Conservation (phyloP, 2,797 vertebrate species). For the Poecilia gillii region DNA sequence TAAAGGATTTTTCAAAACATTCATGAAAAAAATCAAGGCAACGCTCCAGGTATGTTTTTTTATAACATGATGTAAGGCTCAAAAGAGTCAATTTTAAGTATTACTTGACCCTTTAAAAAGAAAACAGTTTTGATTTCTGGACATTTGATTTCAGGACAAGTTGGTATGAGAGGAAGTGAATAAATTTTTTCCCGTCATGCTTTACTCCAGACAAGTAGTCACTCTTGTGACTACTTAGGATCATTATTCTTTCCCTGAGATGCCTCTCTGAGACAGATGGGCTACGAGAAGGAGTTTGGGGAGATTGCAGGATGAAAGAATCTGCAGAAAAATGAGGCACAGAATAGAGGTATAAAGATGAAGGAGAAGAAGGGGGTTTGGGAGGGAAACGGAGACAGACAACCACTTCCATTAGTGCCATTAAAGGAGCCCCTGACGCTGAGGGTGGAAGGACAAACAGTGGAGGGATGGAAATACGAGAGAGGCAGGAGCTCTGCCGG, state of each 20-base stretch:
- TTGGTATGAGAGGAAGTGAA: background rate
- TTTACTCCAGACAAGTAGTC: conserved; percentile 31
- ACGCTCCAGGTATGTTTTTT: no score
- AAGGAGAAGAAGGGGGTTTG: conserved; percentile 35
- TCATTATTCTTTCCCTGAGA: conserved; percentile 61
- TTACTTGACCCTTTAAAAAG: background rate
- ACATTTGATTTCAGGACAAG: background rate
- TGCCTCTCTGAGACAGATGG: conserved; percentile 61
- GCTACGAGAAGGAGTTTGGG: conserved; percentile 39
- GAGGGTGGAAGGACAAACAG: conserved; percentile 59
- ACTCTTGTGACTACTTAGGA: conserved; percentile 1
- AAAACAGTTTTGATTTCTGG: background rate
- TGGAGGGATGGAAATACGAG: conserved; percentile 32
- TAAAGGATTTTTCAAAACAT: no score
- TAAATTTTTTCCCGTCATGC: background rate
- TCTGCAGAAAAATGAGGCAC: conserved; percentile 40
- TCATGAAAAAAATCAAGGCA: no score
- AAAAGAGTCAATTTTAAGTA: no score
- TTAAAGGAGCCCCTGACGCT: conserved; percentile 58
- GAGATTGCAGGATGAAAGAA: conserved; percentile 59
- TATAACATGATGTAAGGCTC: no score
- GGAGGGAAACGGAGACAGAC: conserved; percentile 42
- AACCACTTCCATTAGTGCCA: conserved; percentile 58
- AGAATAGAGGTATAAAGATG: conserved; percentile 59
- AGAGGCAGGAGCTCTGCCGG: conserved; percentile 28